Conservation (phyloP, 2,797 vertebrate species). For the Betta splendens region DNA sequence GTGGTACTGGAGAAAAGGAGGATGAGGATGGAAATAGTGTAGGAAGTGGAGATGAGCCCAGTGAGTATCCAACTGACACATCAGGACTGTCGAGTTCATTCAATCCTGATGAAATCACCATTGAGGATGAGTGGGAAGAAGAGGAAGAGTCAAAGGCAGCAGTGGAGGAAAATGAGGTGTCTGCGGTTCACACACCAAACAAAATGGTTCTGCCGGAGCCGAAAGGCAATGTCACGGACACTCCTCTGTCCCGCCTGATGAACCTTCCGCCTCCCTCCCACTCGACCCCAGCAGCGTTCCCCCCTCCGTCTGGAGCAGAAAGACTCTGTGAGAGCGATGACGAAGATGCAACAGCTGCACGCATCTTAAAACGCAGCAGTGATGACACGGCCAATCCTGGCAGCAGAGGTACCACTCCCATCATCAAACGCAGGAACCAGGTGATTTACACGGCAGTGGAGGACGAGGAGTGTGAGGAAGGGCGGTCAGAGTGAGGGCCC, state of each 20-base stretch:
- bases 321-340: conserved; percentile 5
- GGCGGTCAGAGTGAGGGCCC: conserved; percentile 26
- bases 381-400: conserved; percentile 52
- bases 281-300: conserved; percentile 47
- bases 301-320: conserved; percentile 20
- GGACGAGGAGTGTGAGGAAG: conserved; percentile 78
- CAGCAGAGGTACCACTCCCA: conserved; percentile 75
- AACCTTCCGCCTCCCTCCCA: conserved; percentile 67
- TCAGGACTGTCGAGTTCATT: conserved; percentile 87
- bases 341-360: conserved; percentile 27
- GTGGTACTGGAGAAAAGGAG: conserved; percentile 63
- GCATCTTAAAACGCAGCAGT: conserved; percentile 87
- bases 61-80: conserved; percentile 90
- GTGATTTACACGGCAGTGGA: conserved; percentile 87
- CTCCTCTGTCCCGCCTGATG: conserved; percentile 24
- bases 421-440: conserved; percentile 96
- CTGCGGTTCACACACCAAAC: conserved; percentile 57
- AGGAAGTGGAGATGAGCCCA: conserved; percentile 87
- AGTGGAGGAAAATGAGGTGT: conserved; percentile 18
- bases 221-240: conserved; percentile 38
- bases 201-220: conserved; percentile 79
- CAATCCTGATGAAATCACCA: conserved; percentile 95
- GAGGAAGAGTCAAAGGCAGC: conserved; percentile 59
- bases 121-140: conserved; percentile 92
- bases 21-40: conserved; percentile 80